phyloP scores from a whole-genome alignment of 2,888 invertebrate genomes.

The Zygogramma bicolorata region DNA sequence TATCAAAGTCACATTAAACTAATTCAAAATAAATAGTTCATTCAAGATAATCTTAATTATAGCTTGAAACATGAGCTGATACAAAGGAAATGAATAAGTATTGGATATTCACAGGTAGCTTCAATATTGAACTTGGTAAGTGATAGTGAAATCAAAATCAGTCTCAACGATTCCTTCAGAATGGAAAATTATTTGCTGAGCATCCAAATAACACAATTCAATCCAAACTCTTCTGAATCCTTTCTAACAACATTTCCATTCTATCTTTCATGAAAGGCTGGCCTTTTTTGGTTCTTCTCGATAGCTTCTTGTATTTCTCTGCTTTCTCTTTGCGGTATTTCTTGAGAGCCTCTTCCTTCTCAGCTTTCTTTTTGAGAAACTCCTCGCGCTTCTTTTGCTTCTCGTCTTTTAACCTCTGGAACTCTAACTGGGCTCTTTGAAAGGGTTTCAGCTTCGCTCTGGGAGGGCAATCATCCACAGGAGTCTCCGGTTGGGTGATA shows the following conservation, averaged over 20 bases:
- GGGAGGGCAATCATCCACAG: background rate
- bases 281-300: slow-evolving; percentile 83
- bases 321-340: slow-evolving; percentile 79
- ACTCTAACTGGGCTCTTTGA: slow-evolving; percentile 70
- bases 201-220: no score
- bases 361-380: slow-evolving; percentile 68
- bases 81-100: no score
- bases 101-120: no score
- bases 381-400: slow-evolving; percentile 70
- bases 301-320: slow-evolving; percentile 78
- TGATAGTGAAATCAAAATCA: no score
- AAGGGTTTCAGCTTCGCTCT: slow-evolving; percentile 57
- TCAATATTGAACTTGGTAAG: no score
- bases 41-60: background rate
- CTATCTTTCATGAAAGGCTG: slow-evolving; percentile 89
- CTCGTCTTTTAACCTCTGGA: slow-evolving; percentile 70
- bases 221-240: slow-evolving; percentile 71
- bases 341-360: slow-evolving; percentile 73
- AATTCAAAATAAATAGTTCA: background rate
- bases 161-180: no score
- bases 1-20: background rate
- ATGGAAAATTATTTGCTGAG: no score
- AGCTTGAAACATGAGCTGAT: no score
- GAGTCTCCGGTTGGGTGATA: slow-evolving; percentile 1
- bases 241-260: slow-evolving; percentile 81